Evolutionary conservation across 2,113 vertebrate species (phyloP).

Genomic region (Sylvilagus bachmani): DNA sequence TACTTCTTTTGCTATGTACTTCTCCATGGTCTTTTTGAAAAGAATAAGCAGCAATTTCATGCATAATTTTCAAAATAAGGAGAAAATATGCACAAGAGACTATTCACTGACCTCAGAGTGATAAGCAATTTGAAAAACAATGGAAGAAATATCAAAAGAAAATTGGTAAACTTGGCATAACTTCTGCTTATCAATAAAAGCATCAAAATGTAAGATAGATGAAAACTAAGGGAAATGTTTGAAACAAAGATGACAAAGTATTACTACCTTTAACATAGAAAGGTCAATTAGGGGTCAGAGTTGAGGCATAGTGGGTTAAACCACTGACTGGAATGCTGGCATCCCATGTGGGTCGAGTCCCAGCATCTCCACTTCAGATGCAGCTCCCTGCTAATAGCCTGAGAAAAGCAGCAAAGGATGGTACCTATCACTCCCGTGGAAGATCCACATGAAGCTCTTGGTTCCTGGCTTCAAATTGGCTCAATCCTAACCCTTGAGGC

Average conservation of each 20-base stretch:
- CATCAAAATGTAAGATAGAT: neutral
- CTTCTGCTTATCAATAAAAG: neutral
- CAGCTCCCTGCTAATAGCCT: no score
- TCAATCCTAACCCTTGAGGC: no score
- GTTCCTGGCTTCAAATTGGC: no score
- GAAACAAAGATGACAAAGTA: neutral
- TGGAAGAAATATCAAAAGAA: neutral
- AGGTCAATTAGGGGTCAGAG: neutral
- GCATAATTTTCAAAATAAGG: neutral
- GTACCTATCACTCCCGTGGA: no score
- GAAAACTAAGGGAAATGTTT: constrained; percentile 28
- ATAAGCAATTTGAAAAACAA: constrained; percentile 37
- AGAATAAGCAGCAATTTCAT: neutral
- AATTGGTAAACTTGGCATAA: neutral
- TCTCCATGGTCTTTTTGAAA: neutral
- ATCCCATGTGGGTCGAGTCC: no score
- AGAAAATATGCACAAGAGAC: neutral
- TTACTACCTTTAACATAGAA: neutral
- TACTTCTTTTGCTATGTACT: neutral
- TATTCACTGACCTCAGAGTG: neutral
- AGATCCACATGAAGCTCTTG: no score
- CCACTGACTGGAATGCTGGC: no score
- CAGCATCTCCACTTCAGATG: no score
- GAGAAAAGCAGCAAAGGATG: no score
- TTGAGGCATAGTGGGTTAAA: no score